These are phyloP conservation scores for Heliconius ismenius DNA, from an alignment of 2,888 invertebrate species.

Conservation along the genomic window DNA sequence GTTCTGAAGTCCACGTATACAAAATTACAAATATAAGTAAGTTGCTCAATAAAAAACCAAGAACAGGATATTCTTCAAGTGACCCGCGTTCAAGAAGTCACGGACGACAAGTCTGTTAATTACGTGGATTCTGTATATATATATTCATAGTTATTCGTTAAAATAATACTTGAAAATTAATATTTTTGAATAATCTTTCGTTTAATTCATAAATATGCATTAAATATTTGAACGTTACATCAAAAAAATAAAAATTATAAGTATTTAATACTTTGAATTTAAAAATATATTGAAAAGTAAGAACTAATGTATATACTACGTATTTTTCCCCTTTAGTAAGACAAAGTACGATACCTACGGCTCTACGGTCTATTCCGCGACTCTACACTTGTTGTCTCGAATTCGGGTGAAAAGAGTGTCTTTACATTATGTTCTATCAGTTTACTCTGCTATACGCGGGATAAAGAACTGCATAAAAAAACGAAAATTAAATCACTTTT, in stretches of 20 bases:
- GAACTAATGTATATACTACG: no score
- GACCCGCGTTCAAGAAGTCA: slow-evolving; percentile 22
- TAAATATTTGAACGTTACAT: no score
- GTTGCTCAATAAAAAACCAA: slow-evolving; percentile 18
- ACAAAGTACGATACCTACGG: background rate
- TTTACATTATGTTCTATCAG: background rate
- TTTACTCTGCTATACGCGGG: no score
- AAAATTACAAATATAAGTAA: background rate
- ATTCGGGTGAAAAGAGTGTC: background rate
- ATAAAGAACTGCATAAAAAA: no score
- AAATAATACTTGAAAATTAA: slow-evolving; percentile 13
- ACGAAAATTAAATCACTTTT: background rate
- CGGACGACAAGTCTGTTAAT: slow-evolving; percentile 17
- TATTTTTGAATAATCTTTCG: background rate
- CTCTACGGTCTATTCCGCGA: no score
- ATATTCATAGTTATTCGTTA: background rate
- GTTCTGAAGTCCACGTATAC: background rate
- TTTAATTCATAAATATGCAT: slow-evolving; percentile 2
- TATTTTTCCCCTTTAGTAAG: background rate
- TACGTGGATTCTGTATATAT: slow-evolving; percentile 6
- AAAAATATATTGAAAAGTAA: no score
- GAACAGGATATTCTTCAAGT: slow-evolving; percentile 21
- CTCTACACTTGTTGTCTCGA: background rate
- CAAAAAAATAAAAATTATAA: no score
- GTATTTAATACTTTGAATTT: no score